phyloP scores from a whole-genome alignment of 64 coral and sea anemone species.

The Astreopora myriophthalma region DNA sequence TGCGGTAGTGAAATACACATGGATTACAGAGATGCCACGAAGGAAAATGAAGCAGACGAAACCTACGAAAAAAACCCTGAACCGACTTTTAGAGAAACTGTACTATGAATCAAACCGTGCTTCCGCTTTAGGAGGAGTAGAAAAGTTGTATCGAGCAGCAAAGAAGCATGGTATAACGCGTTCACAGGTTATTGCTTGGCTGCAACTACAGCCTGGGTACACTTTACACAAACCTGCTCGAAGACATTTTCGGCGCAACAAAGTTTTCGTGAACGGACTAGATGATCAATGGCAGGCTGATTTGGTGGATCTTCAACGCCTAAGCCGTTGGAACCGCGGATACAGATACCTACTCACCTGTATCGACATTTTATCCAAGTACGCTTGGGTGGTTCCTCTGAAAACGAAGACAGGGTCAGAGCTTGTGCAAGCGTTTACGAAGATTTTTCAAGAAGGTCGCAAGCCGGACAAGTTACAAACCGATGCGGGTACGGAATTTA shows the following conservation, averaged over 20 bases:
- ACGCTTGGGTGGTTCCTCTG: too few relatives aligned
- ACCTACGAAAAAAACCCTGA: too few relatives aligned
- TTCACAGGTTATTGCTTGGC: background rate
- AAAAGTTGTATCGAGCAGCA: constrained; percentile 9
- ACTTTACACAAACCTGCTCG: background rate
- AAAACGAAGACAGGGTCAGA: background rate
- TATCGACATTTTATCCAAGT: too few relatives aligned
- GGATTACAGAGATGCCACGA: too few relatives aligned
- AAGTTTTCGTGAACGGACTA: background rate
- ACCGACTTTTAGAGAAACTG: too few relatives aligned
- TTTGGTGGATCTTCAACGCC: background rate
- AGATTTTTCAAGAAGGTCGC: constrained; percentile 11
- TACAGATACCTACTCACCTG: constrained; percentile 29
- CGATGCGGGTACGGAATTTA: constrained; percentile 45
- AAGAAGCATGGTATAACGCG: background rate
- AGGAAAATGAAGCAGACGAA: too few relatives aligned
- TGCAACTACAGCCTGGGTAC: constrained; percentile 4
- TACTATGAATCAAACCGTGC: too few relatives aligned
- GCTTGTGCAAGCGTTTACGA: constrained; percentile 22
- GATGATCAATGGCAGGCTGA: constrained; percentile 25
- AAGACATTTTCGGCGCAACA: constrained; percentile 8
- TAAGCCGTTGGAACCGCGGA: background rate
- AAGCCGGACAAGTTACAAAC: constrained; percentile 14
- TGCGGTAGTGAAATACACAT: too few relatives aligned
- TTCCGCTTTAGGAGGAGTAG: too few relatives aligned